Percentiles rank a stretch among this genome's conserved stretches.
phyloP scores from a whole-genome alignment of 2,797 vertebrate species.

The Tauraco hartlaubi region DNA sequence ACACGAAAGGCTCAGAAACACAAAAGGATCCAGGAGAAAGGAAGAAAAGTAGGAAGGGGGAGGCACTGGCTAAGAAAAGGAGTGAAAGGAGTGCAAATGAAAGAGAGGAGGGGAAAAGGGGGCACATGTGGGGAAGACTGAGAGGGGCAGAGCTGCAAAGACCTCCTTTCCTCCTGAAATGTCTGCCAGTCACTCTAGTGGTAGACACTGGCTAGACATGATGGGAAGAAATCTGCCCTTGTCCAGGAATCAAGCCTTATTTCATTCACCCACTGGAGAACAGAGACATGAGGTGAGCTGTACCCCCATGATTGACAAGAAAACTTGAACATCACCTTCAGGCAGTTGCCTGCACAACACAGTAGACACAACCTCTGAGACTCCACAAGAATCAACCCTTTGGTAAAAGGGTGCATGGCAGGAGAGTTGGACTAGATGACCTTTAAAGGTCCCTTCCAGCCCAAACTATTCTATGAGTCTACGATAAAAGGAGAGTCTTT shows the following conservation, averaged over 20 bases:
- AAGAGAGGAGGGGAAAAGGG: neutral
- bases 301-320: neutral
- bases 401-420: neutral
- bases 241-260: neutral
- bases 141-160: neutral
- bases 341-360: neutral
- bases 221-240: neutral
- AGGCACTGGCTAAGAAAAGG: neutral
- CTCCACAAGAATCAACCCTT: neutral
- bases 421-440: neutral
- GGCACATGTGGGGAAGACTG: neutral
- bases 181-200: neutral
- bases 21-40: neutral
- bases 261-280: neutral
- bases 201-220: neutral
- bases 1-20: neutral
- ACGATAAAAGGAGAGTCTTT: neutral
- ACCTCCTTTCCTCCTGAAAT: conserved; percentile 10
- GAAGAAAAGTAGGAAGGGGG: neutral
- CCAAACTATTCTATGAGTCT: neutral
- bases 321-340: neutral
- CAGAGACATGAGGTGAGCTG: neutral
- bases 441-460: neutral
- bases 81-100: neutral
- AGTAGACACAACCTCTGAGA: neutral